Evolutionary conservation across 2,113 vertebrate species (phyloP).

Genomic region (Festucalex cinctus): DNA sequence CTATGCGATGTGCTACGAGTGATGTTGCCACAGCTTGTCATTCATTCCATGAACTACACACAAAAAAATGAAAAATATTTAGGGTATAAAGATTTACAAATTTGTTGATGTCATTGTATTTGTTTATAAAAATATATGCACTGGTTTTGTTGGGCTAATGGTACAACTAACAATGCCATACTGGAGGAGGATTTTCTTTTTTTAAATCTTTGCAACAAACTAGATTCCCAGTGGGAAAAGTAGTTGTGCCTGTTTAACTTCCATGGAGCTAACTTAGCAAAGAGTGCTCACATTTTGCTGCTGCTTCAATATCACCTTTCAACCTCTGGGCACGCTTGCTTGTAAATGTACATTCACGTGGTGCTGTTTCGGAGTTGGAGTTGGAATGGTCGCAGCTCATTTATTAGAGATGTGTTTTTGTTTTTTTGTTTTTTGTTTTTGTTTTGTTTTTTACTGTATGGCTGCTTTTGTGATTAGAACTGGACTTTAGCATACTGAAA

Average conservation of each 20-base stretch:
- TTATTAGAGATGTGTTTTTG: background rate
- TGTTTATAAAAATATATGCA: too few relatives aligned
- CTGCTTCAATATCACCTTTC: constrained; percentile 44
- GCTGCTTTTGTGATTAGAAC: background rate
- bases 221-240: constrained; percentile 34
- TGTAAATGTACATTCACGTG: constrained; percentile 19
- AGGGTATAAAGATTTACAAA: too few relatives aligned
- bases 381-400: background rate
- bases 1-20: too few relatives aligned
- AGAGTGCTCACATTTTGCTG: constrained; percentile 36
- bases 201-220: constrained; percentile 9
- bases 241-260: constrained; percentile 23
- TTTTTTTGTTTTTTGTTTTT: too few relatives aligned
- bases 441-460: background rate
- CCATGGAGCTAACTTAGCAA: constrained; percentile 4
- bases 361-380: background rate
- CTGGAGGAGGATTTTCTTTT: too few relatives aligned
- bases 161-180: too few relatives aligned
- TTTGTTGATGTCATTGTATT: too few relatives aligned
- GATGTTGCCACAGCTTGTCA: too few relatives aligned
- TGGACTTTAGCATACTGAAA: background rate
- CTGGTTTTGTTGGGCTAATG: too few relatives aligned
- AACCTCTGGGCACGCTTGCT: constrained; percentile 28
- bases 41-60: too few relatives aligned
- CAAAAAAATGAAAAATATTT: too few relatives aligned